phyloP scores from a whole-genome alignment of 2,797 vertebrate species.

The Myotis myotis region DNA sequence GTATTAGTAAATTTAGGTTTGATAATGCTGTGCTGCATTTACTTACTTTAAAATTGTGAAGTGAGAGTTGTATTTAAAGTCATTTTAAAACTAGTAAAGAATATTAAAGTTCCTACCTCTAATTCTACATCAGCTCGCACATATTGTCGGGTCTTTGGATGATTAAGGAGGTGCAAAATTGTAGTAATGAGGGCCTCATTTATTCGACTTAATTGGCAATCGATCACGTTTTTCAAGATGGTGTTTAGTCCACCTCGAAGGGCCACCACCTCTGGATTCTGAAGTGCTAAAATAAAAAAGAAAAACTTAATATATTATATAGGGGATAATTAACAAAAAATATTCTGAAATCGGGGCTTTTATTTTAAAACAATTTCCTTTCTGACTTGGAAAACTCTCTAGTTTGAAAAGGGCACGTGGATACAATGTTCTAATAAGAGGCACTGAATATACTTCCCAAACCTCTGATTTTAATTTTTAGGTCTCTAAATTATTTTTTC shows the following conservation, averaged over 20 bases:
- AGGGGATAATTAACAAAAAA: conserved; percentile 18
- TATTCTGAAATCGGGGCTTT: conserved; percentile 18
- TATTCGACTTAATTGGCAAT: conserved; percentile 98
- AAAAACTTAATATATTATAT: conserved; percentile 48
- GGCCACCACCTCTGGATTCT: conserved; percentile 98
- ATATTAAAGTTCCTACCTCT: conserved; percentile 88
- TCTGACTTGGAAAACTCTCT: conserved; percentile 46
- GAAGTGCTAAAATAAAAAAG: conserved; percentile 90
- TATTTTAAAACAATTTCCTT: conserved; percentile 36
- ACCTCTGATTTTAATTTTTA: background rate
- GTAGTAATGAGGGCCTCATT: conserved; percentile 99
- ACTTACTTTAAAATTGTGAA: conserved; percentile 54
- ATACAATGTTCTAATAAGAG: background rate
- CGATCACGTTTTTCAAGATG: conserved; percentile 98
- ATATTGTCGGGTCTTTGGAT: conserved; percentile 96
- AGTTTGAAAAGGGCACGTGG: background rate
- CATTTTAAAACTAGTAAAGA: conserved; percentile 52
- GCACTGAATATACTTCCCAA: background rate
- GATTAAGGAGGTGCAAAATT: conserved; percentile 98
- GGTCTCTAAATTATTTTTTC: background rate
- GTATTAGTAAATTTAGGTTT: conserved; percentile 33
- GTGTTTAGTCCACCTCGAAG: conserved; percentile 96
- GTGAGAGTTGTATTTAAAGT: conserved; percentile 36
- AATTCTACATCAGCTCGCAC: conserved; percentile 96
- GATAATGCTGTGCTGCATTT: background rate